Conservation (phyloP, 2,797 vertebrate species). For the Myripristis murdjan region DNA sequence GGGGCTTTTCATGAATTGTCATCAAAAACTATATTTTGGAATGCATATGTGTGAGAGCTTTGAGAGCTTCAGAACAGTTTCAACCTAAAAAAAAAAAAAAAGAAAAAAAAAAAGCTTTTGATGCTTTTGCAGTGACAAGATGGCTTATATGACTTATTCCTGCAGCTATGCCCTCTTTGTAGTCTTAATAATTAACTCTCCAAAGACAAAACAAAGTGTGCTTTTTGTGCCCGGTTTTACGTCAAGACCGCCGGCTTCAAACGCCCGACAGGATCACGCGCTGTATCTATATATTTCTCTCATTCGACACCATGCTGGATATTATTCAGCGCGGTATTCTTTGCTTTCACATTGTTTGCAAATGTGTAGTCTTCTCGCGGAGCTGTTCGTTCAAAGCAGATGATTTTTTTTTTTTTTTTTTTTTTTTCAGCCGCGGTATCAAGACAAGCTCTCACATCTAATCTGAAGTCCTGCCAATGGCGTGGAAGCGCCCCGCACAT, state of each 20-base stretch:
- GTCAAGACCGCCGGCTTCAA: too few relatives aligned
- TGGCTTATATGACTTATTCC: background rate
- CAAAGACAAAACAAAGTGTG: too few relatives aligned
- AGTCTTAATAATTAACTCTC: too few relatives aligned
- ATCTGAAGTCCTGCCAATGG: slow-evolving; percentile 65
- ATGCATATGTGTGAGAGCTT: too few relatives aligned
- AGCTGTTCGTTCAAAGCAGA: slow-evolving; percentile 17
- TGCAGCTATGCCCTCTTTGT: too few relatives aligned
- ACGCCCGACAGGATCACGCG: too few relatives aligned
- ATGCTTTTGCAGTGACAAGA: background rate
- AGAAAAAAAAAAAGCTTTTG: too few relatives aligned
- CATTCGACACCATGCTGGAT: background rate
- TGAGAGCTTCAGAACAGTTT: background rate
- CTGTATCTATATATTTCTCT: too few relatives aligned
- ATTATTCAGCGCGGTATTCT: background rate
- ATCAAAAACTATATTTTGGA: too few relatives aligned
- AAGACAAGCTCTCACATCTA: slow-evolving; percentile 34
- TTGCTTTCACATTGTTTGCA: background rate
- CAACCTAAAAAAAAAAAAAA: too few relatives aligned
- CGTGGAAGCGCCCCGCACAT: slow-evolving; percentile 58
- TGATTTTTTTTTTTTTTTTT: background rate
- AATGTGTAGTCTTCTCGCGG: background rate
- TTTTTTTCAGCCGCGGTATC: slow-evolving; percentile 22
- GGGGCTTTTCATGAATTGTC: too few relatives aligned
- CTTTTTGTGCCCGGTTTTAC: too few relatives aligned